A percentile compares a stretch with the other conserved stretches of the same genome.
phyloP scores from a whole-genome alignment of 2,113 vertebrate genomes.

The Talpa occidentalis region DNA sequence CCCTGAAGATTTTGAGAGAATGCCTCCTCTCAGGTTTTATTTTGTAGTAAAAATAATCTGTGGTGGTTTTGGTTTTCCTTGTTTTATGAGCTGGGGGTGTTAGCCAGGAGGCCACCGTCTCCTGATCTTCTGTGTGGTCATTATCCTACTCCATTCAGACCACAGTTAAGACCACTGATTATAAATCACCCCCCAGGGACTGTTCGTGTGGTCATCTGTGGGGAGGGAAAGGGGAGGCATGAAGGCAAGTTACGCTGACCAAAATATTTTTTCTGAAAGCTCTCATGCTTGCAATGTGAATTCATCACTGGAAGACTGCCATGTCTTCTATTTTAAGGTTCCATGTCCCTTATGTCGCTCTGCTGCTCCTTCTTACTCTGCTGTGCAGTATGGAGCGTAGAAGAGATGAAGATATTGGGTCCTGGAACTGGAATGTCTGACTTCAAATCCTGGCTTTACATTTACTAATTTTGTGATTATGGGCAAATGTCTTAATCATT shows the following conservation, averaged over 20 bases:
- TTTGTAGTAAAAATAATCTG: constrained; percentile 65
- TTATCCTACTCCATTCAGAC: constrained; percentile 66
- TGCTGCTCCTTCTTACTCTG: constrained; percentile 53
- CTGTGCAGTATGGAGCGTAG: neutral
- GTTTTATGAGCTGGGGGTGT: constrained; percentile 39
- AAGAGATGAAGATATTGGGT: neutral
- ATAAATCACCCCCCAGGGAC: constrained; percentile 36
- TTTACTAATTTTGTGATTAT: constrained; percentile 18
- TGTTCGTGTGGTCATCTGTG: constrained; percentile 26
- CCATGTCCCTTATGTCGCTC: constrained; percentile 58
- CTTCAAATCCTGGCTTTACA: constrained; percentile 34
- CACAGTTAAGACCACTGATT: constrained; percentile 67
- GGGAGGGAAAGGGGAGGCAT: constrained; percentile 27
- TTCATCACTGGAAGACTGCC: constrained; percentile 75
- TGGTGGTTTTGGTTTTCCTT: constrained; percentile 72
- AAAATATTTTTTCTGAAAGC: constrained; percentile 73
- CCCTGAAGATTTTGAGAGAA: constrained; percentile 11
- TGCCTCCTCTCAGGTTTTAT: constrained; percentile 63
- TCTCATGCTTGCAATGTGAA: constrained; percentile 62
- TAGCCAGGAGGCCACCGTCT: constrained; percentile 53
- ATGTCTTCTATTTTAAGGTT: constrained; percentile 75
- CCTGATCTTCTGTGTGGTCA: constrained; percentile 67
- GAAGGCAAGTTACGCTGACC: constrained; percentile 44
- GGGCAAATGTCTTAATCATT: neutral
- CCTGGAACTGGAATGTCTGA: neutral